Evolutionary conservation across 2,797 vertebrate genomes (phyloP).

Genomic region (Anomalospiza imberbis): DNA sequence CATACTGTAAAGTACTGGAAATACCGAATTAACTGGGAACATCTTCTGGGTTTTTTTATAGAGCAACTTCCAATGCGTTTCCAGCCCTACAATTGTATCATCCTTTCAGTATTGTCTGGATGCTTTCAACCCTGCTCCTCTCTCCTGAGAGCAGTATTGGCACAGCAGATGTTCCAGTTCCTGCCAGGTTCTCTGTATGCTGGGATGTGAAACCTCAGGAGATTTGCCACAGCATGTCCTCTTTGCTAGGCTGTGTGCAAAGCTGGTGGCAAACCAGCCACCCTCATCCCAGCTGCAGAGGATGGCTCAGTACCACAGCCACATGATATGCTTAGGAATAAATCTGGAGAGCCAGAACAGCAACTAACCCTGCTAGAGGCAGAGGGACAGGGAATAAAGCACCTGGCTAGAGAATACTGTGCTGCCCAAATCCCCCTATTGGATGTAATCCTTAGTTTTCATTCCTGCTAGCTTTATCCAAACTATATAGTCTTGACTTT

Average conservation of each 20-base stretch:
- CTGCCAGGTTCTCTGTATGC: not conserved
- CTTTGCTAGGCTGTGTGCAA: not conserved
- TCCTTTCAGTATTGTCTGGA: not conserved
- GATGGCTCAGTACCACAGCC: not conserved
- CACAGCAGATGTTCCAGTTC: not conserved
- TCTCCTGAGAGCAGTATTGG: not conserved
- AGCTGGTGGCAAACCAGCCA: not conserved
- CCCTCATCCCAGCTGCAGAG: not conserved
- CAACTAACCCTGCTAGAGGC: not conserved
- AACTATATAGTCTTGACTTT: not conserved
- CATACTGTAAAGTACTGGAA: not conserved
- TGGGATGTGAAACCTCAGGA: not conserved
- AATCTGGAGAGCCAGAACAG: not conserved
- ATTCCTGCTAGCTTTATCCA: not conserved
- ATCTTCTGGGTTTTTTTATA: not conserved
- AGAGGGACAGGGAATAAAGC: not conserved
- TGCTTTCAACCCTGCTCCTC: not conserved
- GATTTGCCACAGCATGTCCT: not conserved
- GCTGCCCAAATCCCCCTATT: not conserved
- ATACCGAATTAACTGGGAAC: not conserved
- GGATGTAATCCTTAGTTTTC: not conserved
- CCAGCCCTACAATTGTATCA: not conserved
- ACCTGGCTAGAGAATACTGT: not conserved
- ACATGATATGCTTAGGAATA: not conserved
- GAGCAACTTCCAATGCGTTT: not conserved